Conservation (phyloP, 2,797 vertebrate genomes). For the Steatocranus sp. region DNA sequence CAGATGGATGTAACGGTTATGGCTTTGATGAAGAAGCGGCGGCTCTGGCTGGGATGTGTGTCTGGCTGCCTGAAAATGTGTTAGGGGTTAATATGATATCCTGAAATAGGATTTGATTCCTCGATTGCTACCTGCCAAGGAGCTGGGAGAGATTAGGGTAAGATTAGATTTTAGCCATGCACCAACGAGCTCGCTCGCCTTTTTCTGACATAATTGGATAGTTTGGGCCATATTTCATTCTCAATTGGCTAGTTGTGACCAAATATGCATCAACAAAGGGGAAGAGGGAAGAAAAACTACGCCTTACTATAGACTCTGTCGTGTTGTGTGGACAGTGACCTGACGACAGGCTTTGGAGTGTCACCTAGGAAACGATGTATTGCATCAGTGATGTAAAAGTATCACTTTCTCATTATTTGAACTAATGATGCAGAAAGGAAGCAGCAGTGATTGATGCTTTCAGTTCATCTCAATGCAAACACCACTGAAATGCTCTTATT, state of each 20-base stretch:
- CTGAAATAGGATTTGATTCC: conserved; percentile 36
- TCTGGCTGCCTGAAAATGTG: neutral
- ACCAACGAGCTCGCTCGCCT: neutral
- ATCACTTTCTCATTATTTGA: neutral
- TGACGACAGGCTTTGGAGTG: neutral
- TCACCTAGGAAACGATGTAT: neutral
- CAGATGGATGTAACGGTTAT: conserved; percentile 1
- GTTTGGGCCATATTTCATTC: conserved; percentile 43
- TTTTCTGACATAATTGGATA: conserved; percentile 43
- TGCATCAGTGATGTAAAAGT: neutral
- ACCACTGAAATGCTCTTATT: neutral
- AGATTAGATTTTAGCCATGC: conserved; percentile 48
- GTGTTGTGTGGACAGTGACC: neutral
- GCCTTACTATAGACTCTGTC: neutral
- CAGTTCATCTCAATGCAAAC: neutral
- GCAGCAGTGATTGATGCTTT: conserved; percentile 12
- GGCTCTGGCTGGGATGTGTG: neutral
- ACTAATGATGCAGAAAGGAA: neutral
- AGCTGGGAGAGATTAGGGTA: conserved; percentile 20
- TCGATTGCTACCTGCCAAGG: conserved; percentile 47
- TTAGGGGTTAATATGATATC: conserved; percentile 18
- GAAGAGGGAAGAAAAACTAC: neutral
- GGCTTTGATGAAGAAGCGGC: neutral
- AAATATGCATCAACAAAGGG: neutral
- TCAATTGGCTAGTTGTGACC: conserved; percentile 30